These are phyloP conservation scores for Aptenodytes forsteri DNA, from an alignment of 2,113 vertebrate genomes.

Conservation along the genomic window DNA sequence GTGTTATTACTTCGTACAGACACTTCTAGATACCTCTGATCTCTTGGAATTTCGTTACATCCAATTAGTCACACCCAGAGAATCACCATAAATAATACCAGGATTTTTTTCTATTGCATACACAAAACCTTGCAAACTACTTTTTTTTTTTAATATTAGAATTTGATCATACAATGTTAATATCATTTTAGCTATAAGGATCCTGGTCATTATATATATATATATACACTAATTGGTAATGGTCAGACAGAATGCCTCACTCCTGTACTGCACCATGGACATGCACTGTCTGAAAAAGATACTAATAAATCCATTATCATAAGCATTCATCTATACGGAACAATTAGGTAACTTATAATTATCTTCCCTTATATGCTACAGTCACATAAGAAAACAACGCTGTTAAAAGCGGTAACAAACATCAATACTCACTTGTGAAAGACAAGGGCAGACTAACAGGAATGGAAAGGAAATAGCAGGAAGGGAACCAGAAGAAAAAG, in stretches of 20 bases:
- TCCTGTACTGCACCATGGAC: neutral
- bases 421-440: neutral
- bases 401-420: conserved; percentile 5
- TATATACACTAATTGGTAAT: neutral
- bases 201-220: neutral
- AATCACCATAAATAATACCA: neutral
- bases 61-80: neutral
- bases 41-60: neutral
- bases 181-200: neutral
- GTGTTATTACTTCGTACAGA: neutral
- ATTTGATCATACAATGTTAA: neutral
- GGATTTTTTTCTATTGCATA: neutral
- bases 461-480: neutral
- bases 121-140: neutral
- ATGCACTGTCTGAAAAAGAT: neutral
- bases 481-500: neutral
- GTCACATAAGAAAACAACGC: neutral
- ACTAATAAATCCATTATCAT: neutral
- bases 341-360: neutral
- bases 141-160: neutral
- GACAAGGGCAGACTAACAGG: neutral
- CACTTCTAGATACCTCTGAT: neutral
- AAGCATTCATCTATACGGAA: neutral
- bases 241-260: neutral
- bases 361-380: neutral